Evolutionary conservation across 2,113 vertebrate species (phyloP).

Genomic region (Callopanchax toddi): DNA sequence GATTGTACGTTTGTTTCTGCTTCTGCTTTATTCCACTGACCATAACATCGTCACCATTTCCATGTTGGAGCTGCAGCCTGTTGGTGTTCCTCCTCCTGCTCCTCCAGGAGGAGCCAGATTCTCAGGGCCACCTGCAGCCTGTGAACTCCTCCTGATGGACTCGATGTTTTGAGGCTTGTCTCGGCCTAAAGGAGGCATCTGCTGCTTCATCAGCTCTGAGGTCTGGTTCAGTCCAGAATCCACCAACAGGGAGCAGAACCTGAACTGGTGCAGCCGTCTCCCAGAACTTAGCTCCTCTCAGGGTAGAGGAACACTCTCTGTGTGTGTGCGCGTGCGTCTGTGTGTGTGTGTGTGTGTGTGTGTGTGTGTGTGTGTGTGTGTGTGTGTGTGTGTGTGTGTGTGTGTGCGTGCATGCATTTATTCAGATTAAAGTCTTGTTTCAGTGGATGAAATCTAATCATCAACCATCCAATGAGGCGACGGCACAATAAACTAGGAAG

Average conservation of each 20-base stretch:
- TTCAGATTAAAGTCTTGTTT: too few species aligned
- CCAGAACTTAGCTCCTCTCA: too few species aligned
- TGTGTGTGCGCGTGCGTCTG: too few species aligned
- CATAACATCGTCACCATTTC: slow-evolving; percentile 58
- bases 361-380: too few species aligned
- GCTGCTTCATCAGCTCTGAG: slow-evolving; percentile 6
- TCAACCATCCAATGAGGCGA: too few species aligned
- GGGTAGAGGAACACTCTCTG: too few species aligned
- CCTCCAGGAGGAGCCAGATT: slow-evolving; percentile 8
- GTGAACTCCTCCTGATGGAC: slow-evolving; percentile 42
- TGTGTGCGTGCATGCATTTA: too few species aligned
- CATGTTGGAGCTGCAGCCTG: slow-evolving; percentile 36
- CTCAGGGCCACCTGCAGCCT: slow-evolving; percentile 54
- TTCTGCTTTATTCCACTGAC: slow-evolving; percentile 31
- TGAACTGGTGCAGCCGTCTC: too few species aligned
- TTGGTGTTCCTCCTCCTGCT: slow-evolving; percentile 34
- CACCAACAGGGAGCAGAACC: not conserved
- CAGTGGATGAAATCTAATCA: too few species aligned
- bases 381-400: too few species aligned
- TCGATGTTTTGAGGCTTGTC: slow-evolving; percentile 30
- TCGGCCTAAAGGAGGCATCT: slow-evolving; percentile 58
- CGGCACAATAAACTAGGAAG: too few species aligned
- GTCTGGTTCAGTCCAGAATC: slow-evolving; percentile 30
- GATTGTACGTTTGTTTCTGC: slow-evolving; percentile 41
- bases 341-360: too few species aligned